These are phyloP conservation scores for Hypsopygia costalis DNA, from an alignment of 2,888 invertebrate genomes.

Conservation along the genomic window DNA sequence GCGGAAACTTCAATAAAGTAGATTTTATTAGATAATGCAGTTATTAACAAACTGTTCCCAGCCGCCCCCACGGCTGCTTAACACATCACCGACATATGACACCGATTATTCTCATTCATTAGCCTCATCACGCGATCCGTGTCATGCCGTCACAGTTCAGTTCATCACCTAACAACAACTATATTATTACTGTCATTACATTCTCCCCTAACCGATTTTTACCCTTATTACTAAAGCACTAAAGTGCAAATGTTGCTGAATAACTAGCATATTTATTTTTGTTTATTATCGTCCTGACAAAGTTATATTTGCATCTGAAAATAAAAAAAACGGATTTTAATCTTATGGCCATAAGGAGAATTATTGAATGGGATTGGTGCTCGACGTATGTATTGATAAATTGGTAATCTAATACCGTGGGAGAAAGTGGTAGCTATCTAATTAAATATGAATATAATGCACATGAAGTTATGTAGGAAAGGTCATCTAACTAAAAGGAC, in stretches of 20 bases:
- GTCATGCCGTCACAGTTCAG: slow-evolving; percentile 55
- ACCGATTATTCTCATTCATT: slow-evolving; percentile 55
- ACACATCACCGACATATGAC: slow-evolving; percentile 57
- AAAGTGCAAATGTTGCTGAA: not conserved
- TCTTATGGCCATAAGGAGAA: not conserved
- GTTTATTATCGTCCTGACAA: slow-evolving; percentile 3
- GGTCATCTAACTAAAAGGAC: slow-evolving; percentile 27
- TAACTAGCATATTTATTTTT: not conserved
- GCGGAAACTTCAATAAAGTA: no score
- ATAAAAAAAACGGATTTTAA: not conserved
- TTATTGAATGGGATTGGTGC: not conserved
- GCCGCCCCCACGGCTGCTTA: slow-evolving; percentile 42
- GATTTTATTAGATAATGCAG: not conserved
- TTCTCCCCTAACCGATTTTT: not conserved
- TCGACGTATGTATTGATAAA: no score
- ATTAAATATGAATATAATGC: slow-evolving; percentile 70
- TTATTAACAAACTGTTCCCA: slow-evolving; percentile 5
- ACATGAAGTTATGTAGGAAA: slow-evolving; percentile 32
- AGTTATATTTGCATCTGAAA: not conserved
- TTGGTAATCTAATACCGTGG: slow-evolving; percentile 48
- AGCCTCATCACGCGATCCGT: slow-evolving; percentile 47
- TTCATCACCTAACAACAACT: slow-evolving; percentile 14
- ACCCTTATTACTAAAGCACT: not conserved
- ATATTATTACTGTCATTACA: not conserved
- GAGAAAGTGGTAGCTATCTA: slow-evolving; percentile 51